Evolutionary conservation across 2,888 invertebrate genomes (phyloP).

Genomic region (Macroteleia sp.): DNA sequence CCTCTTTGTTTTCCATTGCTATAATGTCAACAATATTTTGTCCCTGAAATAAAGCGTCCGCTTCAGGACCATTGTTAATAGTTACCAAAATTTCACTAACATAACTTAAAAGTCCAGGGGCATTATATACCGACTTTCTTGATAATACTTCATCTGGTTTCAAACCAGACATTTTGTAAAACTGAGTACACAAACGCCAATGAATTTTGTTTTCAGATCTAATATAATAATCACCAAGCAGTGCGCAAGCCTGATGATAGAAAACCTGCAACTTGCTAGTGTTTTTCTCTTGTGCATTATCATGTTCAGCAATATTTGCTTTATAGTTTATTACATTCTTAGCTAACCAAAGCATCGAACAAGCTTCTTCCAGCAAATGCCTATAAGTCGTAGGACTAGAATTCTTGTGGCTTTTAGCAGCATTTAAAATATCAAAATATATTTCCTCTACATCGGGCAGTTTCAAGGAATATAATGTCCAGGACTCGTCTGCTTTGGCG

Average conservation of each 20-base stretch:
- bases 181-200: slow-evolving; percentile 85
- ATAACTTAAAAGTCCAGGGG: slow-evolving; percentile 78
- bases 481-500: slow-evolving; percentile 87
- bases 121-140: slow-evolving; percentile 75
- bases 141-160: slow-evolving; percentile 85
- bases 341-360: slow-evolving; percentile 87
- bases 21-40: slow-evolving; percentile 80
- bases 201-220: slow-evolving; percentile 82
- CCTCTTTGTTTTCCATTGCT: slow-evolving; percentile 75
- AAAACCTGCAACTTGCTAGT: slow-evolving; percentile 79
- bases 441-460: slow-evolving; percentile 87
- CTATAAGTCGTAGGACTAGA: slow-evolving; percentile 88
- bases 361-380: slow-evolving; percentile 90
- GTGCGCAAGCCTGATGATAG: slow-evolving; percentile 85
- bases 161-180: slow-evolving; percentile 86
- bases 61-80: slow-evolving; percentile 83
- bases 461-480: slow-evolving; percentile 90
- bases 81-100: slow-evolving; percentile 80
- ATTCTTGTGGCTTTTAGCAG: slow-evolving; percentile 87
- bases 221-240: slow-evolving; percentile 86
- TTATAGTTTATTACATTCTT: slow-evolving; percentile 76
- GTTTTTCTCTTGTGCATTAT: slow-evolving; percentile 11
- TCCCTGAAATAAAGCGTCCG: slow-evolving; percentile 84
- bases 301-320: slow-evolving; percentile 35
- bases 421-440: slow-evolving; percentile 89